phyloP scores from a whole-genome alignment of 2,888 invertebrate species.

The Drosophila barbarae region DNA sequence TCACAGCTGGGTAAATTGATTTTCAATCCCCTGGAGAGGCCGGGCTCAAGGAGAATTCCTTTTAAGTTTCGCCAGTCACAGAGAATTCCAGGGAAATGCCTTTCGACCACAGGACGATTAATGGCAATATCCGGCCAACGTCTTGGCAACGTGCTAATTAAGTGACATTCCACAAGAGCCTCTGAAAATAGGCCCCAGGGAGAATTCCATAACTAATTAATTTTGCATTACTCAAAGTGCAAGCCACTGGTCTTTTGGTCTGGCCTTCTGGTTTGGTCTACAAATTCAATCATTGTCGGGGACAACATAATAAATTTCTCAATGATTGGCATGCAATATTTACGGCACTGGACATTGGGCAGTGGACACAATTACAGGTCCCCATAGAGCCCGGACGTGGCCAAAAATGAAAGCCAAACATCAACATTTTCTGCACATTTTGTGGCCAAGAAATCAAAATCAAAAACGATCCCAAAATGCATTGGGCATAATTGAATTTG shows the following conservation, averaged over 20 bases:
- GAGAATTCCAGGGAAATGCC: neutral
- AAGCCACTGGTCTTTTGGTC: neutral
- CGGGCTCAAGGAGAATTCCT: slow-evolving; percentile 10
- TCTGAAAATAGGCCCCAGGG: slow-evolving; percentile 7
- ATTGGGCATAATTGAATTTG: slow-evolving; percentile 36
- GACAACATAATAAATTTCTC: slow-evolving; percentile 26
- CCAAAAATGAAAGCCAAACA: slow-evolving; percentile 32
- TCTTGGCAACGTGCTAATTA: slow-evolving; percentile 37
- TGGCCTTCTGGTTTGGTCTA: slow-evolving; percentile 1
- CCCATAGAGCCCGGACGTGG: slow-evolving; percentile 2
- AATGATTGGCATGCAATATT: slow-evolving; percentile 33
- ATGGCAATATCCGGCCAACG: slow-evolving; percentile 8
- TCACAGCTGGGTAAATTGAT: slow-evolving; percentile 26
- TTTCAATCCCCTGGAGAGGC: slow-evolving; percentile 10
- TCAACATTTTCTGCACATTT: slow-evolving; percentile 22
- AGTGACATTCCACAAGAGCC: slow-evolving; percentile 6
- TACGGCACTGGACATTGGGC: slow-evolving; percentile 18
- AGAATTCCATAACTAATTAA: slow-evolving; percentile 41
- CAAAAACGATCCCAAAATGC: slow-evolving; percentile 32
- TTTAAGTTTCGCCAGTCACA: neutral
- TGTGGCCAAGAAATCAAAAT: slow-evolving; percentile 41
- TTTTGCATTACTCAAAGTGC: slow-evolving; percentile 22
- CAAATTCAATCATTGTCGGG: slow-evolving; percentile 37
- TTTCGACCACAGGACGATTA: neutral
- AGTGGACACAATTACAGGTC: slow-evolving; percentile 17